These are phyloP conservation scores for Euschistus heros DNA, from an alignment of 1,140 invertebrate genomes.

Conservation along the genomic window DNA sequence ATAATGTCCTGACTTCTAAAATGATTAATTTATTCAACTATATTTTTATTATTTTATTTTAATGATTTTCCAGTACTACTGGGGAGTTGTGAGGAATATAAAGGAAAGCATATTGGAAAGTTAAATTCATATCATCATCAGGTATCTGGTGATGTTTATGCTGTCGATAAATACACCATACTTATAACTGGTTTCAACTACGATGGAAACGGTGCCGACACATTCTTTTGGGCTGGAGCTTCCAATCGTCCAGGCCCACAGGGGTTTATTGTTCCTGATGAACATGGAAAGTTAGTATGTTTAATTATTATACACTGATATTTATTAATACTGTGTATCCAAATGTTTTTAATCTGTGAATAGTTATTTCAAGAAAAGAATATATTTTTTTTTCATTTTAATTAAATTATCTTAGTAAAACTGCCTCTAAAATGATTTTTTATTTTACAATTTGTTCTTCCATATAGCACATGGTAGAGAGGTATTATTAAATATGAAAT, in stretches of 20 bases:
- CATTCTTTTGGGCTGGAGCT: constrained; percentile 88
- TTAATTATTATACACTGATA: too few species aligned
- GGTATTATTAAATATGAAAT: too few species aligned
- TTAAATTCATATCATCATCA: constrained; percentile 85
- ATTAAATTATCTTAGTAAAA: too few species aligned
- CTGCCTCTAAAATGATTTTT: too few species aligned
- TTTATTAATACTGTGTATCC: too few species aligned
- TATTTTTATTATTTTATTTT: neutral
- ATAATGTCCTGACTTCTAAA: too few species aligned
- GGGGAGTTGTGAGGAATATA: constrained; percentile 47
- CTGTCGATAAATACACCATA: constrained; percentile 77
- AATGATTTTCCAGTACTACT: neutral
- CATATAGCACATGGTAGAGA: too few species aligned
- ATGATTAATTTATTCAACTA: too few species aligned
- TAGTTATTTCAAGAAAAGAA: neutral
- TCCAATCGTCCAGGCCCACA: constrained; percentile 74
- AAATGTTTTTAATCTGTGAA: neutral
- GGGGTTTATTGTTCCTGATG: constrained; percentile 82
- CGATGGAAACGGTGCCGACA: constrained; percentile 81
- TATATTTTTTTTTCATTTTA: too few species aligned
- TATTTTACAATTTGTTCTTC: too few species aligned
- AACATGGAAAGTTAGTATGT: constrained; percentile 64
- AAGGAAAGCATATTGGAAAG: constrained; percentile 70
- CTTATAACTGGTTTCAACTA: constrained; percentile 77
- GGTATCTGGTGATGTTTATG: constrained; percentile 79